phyloP scores from a whole-genome alignment of 1,140 invertebrate genomes.

The Panagrolaimus sp. region DNA sequence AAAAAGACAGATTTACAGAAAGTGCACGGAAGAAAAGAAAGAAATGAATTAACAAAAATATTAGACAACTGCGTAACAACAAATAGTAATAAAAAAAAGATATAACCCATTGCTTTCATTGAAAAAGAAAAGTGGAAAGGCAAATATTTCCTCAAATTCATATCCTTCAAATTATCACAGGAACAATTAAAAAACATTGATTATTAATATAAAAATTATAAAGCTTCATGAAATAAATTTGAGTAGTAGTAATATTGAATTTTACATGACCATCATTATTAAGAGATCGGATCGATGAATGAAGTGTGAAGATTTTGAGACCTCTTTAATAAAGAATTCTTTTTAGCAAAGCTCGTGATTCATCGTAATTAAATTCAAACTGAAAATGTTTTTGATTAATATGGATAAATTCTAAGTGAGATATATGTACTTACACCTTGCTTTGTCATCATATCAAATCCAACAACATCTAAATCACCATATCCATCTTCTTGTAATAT shows the following conservation, averaged over 20 bases:
- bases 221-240: not conserved
- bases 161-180: no score
- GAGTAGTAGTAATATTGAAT: not conserved
- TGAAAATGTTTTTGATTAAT: constrained; percentile 8
- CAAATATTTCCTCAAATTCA: no score
- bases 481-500: not conserved
- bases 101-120: no score
- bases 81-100: no score
- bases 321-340: not conserved
- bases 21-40: no score
- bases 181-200: not conserved
- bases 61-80: no score
- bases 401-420: no score
- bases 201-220: not conserved
- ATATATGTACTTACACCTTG: constrained; percentile 11
- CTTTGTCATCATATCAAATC: constrained; percentile 9
- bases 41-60: no score
- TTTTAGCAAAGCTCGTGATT: not conserved
- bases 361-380: constrained; percentile 11
- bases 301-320: not conserved
- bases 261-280: not conserved
- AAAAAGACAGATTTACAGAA: no score
- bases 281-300: not conserved
- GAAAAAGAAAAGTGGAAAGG: no score
- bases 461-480: not conserved